Base-by-base conservation (phyloP, 2,888 invertebrate species). In the Drosophila fungiperda region DNA sequence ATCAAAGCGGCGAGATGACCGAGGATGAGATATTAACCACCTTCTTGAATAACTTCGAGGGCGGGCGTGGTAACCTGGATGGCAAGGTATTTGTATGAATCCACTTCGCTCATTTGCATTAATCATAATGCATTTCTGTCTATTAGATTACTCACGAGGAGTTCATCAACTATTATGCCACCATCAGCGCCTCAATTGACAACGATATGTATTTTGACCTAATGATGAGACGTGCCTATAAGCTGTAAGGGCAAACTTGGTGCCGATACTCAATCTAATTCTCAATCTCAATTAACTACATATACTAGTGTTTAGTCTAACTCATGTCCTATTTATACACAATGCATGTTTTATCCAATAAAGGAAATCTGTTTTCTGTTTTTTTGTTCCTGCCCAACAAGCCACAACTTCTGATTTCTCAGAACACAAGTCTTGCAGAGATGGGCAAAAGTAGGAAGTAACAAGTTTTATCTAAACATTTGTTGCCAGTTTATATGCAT, bases 141-240 rank as follows among this genome's bases (percentile, higher is more conserved):
- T 0, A 57, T 20, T 54, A 98, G 98, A 97, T 99, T 17, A 98
- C 98, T 0, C 95, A 96, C 81, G 98, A 98, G 85, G 99, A 99
- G 93, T 99, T 99, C 91, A 94, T 97, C 92, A 98, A 98, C 93
- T 99, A 99, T 93, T 99, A 99, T 94, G 95, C 97, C 76, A 98
- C 97, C 20, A 96, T 99, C 79, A 98, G 98, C 93, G 98, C 98
- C 45, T 98, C 98, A 2, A 97, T 99, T 83, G 99, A 99, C 93
- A 96, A 96, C 81, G 99, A 99, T 92, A 96, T 96, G 73, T 99
- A 97, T 93, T 99, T 99, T 92, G 98, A 98, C 93, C 94, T 99
- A 73, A 98, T 99, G 97, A 98, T 99, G 96, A 95, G 98, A 68
- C 97, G 97, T 89, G 96, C 98, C 7, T 99, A 97, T 94, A 26